Conservation (phyloP, 2,797 vertebrate species). For the Fratercula arctica region DNA sequence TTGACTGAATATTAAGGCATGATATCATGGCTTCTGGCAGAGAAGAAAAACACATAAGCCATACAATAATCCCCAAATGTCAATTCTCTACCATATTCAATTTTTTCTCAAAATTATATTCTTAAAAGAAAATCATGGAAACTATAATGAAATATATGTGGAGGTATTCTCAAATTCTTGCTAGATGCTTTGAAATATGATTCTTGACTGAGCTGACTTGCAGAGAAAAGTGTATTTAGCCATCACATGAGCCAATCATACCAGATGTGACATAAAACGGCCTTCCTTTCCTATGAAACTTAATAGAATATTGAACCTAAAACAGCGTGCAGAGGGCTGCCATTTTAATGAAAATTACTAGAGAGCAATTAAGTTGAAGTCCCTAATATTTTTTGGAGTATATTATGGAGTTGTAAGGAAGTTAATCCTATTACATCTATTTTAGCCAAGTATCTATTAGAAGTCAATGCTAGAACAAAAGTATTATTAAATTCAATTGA, state of each 20-base stretch:
- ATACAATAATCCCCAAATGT: not conserved
- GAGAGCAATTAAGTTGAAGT: not conserved
- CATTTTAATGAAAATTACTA: not conserved
- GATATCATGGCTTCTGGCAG: not conserved
- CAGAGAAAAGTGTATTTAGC: not conserved
- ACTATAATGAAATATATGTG: not conserved
- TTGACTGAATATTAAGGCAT: not conserved
- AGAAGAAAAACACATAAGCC: not conserved
- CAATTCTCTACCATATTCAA: not conserved
- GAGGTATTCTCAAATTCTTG: not conserved
- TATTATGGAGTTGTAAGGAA: not conserved
- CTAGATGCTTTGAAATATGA: not conserved
- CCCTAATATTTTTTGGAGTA: not conserved
- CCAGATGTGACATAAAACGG: not conserved
- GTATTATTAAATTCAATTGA: not conserved
- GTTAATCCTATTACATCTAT: not conserved
- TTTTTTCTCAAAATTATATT: not conserved
- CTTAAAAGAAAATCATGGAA: not conserved
- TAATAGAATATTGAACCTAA: not conserved
- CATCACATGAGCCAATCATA: not conserved
- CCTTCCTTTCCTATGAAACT: not conserved
- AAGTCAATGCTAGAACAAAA: not conserved
- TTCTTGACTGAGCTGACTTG: not conserved
- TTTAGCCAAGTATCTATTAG: not conserved
- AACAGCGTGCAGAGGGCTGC: not conserved